Percentiles rank a stretch among this genome's conserved stretches.
phyloP scores from a whole-genome alignment of 2,113 vertebrate species.

The Elephas maximus region DNA sequence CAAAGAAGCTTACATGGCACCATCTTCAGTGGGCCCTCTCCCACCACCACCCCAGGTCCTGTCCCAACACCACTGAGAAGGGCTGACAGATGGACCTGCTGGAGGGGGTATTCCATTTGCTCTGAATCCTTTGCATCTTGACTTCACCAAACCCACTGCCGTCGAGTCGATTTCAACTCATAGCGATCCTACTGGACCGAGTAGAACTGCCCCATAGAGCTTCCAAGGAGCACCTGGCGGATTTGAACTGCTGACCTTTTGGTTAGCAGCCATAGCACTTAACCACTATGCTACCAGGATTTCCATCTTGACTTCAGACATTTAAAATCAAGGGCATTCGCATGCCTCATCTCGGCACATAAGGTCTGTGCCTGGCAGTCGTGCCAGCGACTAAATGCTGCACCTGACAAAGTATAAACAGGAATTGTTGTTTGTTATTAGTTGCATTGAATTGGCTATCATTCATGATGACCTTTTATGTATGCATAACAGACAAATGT shows the following conservation, averaged over 20 bases:
- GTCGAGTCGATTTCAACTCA: too few species aligned
- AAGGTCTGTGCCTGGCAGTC: background rate
- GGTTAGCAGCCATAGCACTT: too few species aligned
- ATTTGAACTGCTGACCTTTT: too few species aligned
- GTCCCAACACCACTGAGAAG: background rate
- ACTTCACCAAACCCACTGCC: background rate
- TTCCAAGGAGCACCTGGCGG: too few species aligned
- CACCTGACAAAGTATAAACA: background rate
- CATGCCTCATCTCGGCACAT: background rate
- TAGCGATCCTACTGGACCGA: too few species aligned
- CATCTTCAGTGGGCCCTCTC: background rate
- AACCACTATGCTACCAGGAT: too few species aligned
- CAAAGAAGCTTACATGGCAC: background rate
- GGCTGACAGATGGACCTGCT: background rate
- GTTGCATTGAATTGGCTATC: background rate
- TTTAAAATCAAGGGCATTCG: conserved; percentile 14
- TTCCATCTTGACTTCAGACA: background rate
- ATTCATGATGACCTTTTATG: background rate
- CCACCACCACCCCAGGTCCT: background rate
- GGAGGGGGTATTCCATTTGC: background rate
- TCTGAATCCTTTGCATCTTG: background rate
- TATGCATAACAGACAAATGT: background rate
- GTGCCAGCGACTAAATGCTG: background rate
- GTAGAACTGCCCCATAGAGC: too few species aligned
- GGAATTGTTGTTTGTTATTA: background rate